A percentile compares a stretch with the other conserved stretches of the same genome.
Evolutionary conservation across 2,888 invertebrate species (phyloP).

Genomic region (Phaedon cochleariae): DNA sequence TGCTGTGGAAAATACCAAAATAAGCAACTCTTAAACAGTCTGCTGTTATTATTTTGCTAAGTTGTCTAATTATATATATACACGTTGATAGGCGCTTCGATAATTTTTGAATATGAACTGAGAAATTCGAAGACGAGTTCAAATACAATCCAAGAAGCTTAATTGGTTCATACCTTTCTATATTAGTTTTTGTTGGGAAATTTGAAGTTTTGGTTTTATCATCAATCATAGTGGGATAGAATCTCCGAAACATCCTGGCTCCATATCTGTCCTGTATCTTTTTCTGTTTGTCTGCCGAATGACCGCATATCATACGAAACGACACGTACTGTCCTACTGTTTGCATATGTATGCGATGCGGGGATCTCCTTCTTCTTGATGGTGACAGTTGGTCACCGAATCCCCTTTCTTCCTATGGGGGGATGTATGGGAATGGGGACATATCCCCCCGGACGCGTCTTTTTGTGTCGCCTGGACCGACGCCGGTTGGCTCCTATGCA

Average conservation of each 20-base stretch:
- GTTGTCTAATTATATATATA: no score
- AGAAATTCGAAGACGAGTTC: no score
- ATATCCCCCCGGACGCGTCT: slow-evolving; percentile 46
- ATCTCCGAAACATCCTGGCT: not conserved
- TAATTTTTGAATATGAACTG: no score
- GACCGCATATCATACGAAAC: slow-evolving; percentile 31
- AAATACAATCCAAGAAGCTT: no score
- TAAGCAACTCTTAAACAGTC: no score
- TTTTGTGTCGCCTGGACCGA: slow-evolving; percentile 61
- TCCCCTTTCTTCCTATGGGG: slow-evolving; percentile 46
- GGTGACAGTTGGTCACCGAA: slow-evolving; percentile 58
- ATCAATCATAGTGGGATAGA: not conserved
- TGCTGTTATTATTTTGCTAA: no score
- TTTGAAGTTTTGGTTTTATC: no score
- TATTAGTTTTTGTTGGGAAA: no score
- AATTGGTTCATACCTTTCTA: no score
- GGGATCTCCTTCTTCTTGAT: slow-evolving; percentile 47
- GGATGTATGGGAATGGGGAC: no score
- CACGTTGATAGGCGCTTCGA: no score
- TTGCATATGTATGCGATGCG: slow-evolving; percentile 55
- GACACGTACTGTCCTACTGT: slow-evolving; percentile 49
- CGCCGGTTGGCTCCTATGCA: slow-evolving; percentile 59
- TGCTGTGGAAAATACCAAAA: no score
- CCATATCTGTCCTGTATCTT: not conserved
- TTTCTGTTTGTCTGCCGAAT: slow-evolving; percentile 21